Evolutionary conservation across 2,888 invertebrate genomes (phyloP).

Genomic region (Pristionchus fissidentatus): DNA sequence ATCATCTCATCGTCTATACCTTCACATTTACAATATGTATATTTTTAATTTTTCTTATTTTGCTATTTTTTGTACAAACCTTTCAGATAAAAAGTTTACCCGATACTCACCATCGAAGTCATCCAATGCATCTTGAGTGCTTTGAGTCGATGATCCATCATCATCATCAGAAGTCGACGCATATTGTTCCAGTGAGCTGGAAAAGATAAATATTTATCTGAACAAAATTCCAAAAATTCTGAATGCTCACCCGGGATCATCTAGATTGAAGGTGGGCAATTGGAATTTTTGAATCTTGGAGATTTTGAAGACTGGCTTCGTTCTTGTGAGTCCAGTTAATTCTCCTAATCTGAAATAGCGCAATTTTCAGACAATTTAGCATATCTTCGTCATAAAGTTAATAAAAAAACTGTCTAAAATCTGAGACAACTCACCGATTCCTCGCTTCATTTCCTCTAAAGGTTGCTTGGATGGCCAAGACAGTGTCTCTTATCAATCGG

Average conservation of each 20-base stretch:
- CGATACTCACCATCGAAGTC: conserved; percentile 50
- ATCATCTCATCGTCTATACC: background rate
- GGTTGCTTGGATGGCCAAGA: conserved; percentile 82
- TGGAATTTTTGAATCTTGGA: conserved; percentile 62
- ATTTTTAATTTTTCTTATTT: background rate
- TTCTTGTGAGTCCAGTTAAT: conserved; percentile 49
- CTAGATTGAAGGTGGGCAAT: conserved; percentile 70
- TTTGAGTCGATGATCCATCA: conserved; percentile 1
- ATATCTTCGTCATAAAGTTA: no score
- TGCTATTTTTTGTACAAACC: background rate
- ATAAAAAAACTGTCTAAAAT: background rate
- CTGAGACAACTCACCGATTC: conserved; percentile 51
- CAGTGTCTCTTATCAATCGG: conserved; percentile 79
- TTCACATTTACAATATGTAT: background rate
- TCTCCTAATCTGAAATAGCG: conserved; percentile 53
- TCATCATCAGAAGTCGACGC: conserved; percentile 17
- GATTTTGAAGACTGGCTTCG: conserved; percentile 55
- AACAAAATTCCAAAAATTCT: background rate
- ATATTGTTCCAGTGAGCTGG: conserved; percentile 34
- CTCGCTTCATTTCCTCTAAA: conserved; percentile 59
- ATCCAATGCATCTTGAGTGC: conserved; percentile 40
- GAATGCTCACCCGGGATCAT: conserved; percentile 58
- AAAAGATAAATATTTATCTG: background rate
- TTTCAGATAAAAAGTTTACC: no score
- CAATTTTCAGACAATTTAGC: background rate